Evolutionary conservation across 2,888 invertebrate genomes (phyloP), one percentile per base, ranked within the genome.

Genomic region (Noctua fimbriata): DNA sequence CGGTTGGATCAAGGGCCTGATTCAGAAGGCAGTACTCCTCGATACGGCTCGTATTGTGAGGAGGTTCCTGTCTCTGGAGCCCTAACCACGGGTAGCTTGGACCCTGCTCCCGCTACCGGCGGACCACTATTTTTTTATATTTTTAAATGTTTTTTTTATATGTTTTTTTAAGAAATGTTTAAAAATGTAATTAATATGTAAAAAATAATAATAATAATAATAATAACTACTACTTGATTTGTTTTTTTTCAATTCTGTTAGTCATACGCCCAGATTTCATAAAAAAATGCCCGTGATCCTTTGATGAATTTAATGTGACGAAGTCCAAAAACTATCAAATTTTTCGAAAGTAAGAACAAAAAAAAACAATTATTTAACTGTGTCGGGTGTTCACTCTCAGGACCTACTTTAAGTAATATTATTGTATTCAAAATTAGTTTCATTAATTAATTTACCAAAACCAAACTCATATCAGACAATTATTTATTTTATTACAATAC

Each of bases 401-500:
- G 28, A 18, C 16, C 28, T 28, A 28, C 60, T 60, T 60, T 28
- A 28, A 41, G 9, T 41, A 6, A 36, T 6, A 36, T 6, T n/a
- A n/a, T n/a, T n/a, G n/a, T n/a, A n/a, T n/a, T n/a, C n/a, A n/a
- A n/a, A n/a, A n/a, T n/a, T n/a, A n/a, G n/a, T n/a, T n/a, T n/a
- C n/a, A n/a, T 58, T 2, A 18, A 14, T 41, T 1, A 41, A 65
- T 65, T 65, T 6, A 36, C 21, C 41, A 36, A 49, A 60, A 76
- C n/a, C 32, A 49, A 73, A 49, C 10, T 14, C 36, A 32, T 44
- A 32, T n/a, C 5, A 52, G 4, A 18, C 18, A 24, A 21, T 44
- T 44, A 77, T n/a, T 76, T 76, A 76, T 77, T 76, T 32, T 55
- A 18, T 55, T 47, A 32, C 41, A 55, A 6, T 47, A 14, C 7